Conservation (phyloP, 2,113 vertebrate genomes). For the Carassius auratus region DNA sequence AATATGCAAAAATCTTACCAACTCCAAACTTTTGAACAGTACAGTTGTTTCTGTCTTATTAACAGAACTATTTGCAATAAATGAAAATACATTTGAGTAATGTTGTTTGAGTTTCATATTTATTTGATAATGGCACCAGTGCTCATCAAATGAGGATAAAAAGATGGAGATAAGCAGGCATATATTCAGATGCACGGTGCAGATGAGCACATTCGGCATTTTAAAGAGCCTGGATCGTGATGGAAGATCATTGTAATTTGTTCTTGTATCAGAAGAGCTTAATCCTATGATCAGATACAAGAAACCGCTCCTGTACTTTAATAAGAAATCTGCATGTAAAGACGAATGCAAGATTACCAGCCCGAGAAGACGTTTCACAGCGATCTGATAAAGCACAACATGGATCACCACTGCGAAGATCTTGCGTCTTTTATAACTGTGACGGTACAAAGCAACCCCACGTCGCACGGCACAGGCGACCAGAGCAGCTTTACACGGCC, state of each 20-base stretch:
- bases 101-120: background rate
- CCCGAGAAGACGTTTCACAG: background rate
- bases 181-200: background rate
- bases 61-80: background rate
- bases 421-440: background rate
- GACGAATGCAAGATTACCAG: conserved; percentile 13
- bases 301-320: background rate
- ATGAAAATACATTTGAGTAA: background rate
- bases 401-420: background rate
- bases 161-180: background rate
- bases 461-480: background rate
- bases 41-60: background rate
- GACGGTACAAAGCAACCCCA: conserved; percentile 19
- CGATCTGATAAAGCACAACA: conserved; percentile 21
- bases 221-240: background rate
- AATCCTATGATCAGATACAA: conserved; percentile 15
- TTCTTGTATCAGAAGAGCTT: conserved; percentile 17
- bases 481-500: background rate
- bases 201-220: background rate
- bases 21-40: background rate
- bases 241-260: conserved; percentile 10
- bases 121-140: background rate
- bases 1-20: background rate
- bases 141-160: background rate
- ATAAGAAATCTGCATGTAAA: conserved; percentile 11